A percentile compares a stretch with the other conserved stretches of the same genome.
Evolutionary conservation across 1,140 invertebrate genomes (phyloP).

Genomic region (Portunus trituberculatus): DNA sequence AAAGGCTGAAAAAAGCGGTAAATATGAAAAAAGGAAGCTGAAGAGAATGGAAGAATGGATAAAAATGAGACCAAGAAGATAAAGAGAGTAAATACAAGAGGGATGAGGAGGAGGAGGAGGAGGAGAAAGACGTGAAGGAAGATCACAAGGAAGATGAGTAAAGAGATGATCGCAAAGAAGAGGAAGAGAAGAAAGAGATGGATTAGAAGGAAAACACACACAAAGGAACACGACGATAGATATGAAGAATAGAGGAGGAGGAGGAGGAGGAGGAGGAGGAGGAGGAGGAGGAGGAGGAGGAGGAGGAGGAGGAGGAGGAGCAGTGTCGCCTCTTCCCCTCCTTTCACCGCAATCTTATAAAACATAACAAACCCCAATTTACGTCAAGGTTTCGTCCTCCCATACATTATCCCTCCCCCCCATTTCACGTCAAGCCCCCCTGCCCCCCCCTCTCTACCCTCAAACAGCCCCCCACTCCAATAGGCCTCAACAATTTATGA

Average conservation of each 20-base stretch:
- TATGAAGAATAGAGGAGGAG: too few species aligned
- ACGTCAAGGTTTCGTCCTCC: background rate
- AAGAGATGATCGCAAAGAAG: background rate
- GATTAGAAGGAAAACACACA: background rate
- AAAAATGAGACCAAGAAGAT: background rate
- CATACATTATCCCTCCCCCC: background rate
- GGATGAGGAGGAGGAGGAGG: background rate
- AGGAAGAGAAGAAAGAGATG: background rate
- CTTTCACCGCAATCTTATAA: background rate
- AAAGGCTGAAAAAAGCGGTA: too few species aligned
- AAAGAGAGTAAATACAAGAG: background rate
- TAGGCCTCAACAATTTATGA: conserved; percentile 13
- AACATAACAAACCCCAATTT: conserved; percentile 6
- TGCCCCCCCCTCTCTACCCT: background rate
- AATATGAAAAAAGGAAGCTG: background rate
- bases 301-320: too few species aligned
- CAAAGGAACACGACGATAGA: too few species aligned
- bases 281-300: too few species aligned
- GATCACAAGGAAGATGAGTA: background rate
- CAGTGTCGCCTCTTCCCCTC: too few species aligned
- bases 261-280: too few species aligned
- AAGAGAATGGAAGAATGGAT: background rate
- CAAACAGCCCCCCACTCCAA: background rate
- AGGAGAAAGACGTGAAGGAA: background rate
- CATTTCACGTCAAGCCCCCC: background rate